phyloP scores from a whole-genome alignment of 2,797 vertebrate genomes.

The Vireo griseus region DNA sequence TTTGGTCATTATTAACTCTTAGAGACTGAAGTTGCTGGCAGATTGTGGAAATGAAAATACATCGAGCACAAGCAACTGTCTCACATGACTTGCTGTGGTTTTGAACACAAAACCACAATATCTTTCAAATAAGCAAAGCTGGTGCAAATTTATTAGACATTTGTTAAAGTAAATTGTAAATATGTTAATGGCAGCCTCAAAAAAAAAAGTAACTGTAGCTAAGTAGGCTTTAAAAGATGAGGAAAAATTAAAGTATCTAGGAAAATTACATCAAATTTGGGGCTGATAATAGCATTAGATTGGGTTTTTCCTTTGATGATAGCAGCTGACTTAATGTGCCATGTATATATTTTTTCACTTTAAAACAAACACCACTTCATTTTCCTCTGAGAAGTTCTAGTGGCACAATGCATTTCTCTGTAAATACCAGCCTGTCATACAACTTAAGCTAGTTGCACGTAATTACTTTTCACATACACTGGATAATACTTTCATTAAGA shows the following conservation, averaged over 20 bases:
- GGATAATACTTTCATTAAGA: slow-evolving; percentile 79
- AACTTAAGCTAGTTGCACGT: slow-evolving; percentile 65
- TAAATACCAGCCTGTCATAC: slow-evolving; percentile 65
- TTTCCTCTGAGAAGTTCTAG: slow-evolving; percentile 31
- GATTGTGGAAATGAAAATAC: neutral
- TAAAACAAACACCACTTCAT: slow-evolving; percentile 62
- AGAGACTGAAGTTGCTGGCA: neutral
- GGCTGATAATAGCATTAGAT: neutral
- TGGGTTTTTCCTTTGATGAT: slow-evolving; percentile 28
- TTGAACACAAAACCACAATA: neutral
- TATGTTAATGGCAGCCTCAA: neutral
- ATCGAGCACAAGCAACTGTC: neutral
- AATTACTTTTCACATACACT: slow-evolving; percentile 72
- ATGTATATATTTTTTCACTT: slow-evolving; percentile 55
- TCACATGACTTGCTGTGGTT: neutral
- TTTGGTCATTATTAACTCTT: neutral
- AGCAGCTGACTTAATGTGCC: slow-evolving; percentile 41
- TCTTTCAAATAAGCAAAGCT: neutral
- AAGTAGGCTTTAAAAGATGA: neutral
- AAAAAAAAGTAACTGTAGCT: neutral
- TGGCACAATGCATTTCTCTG: slow-evolving; percentile 56
- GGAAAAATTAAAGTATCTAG: neutral
- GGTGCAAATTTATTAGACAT: neutral
- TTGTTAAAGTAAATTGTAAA: neutral
- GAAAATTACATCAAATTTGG: slow-evolving; percentile 10